phyloP scores from a whole-genome alignment of 2,888 invertebrate species.

The Sialis lutaria region DNA sequence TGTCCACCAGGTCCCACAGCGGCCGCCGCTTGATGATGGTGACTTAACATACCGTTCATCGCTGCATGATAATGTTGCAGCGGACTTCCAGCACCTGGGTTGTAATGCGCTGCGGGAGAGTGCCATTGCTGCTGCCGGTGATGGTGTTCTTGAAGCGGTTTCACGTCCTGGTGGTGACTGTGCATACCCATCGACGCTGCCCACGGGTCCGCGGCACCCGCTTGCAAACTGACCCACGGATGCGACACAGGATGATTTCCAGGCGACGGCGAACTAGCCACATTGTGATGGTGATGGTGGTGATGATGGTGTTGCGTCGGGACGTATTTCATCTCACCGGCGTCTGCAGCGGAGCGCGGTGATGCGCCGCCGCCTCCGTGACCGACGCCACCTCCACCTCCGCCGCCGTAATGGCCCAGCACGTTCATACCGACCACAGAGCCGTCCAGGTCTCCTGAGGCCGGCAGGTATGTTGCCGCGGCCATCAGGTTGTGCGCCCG shows the following conservation, averaged over 20 bases:
- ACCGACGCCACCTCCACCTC: conserved; percentile 39
- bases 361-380: conserved; percentile 72
- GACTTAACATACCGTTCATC: conserved; percentile 59
- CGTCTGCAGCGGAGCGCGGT: conserved; percentile 71
- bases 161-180: conserved; percentile 56
- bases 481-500: conserved; percentile 64
- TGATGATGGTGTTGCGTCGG: conserved; percentile 73
- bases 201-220: conserved; percentile 60
- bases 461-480: conserved; percentile 86
- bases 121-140: conserved; percentile 51
- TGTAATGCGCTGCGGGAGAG: conserved; percentile 73
- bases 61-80: conserved; percentile 52
- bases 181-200: conserved; percentile 53
- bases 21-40: conserved; percentile 41
- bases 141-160: conserved; percentile 44
- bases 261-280: conserved; percentile 50
- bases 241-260: conserved; percentile 39
- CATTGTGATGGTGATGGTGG: conserved; percentile 51
- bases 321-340: conserved; percentile 91
- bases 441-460: conserved; percentile 56
- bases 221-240: conserved; percentile 73
- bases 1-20: conserved; percentile 42
- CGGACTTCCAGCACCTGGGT: conserved; percentile 60
- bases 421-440: conserved; percentile 48
- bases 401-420: conserved; percentile 56